Conservation (phyloP, 2,888 invertebrate species). For the Lagria hirta region DNA sequence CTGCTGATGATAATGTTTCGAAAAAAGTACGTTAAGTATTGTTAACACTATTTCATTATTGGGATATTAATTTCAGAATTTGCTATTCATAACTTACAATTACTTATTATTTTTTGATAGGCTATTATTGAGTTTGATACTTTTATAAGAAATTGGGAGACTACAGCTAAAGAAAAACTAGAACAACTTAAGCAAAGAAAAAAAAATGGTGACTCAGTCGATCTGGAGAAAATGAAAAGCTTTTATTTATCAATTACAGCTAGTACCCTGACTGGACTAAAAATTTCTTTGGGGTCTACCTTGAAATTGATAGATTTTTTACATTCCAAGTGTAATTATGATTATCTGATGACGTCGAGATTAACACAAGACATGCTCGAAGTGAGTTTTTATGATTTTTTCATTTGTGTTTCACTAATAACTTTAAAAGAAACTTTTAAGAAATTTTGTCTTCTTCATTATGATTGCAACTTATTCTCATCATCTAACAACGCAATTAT, state of each 20-base stretch:
- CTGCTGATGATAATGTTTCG: neutral
- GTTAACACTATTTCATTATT: too few relatives aligned
- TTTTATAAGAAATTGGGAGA: neutral
- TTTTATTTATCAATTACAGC: slow-evolving; percentile 5
- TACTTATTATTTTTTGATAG: neutral
- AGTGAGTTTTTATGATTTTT: too few relatives aligned
- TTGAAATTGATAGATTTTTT: slow-evolving; percentile 1
- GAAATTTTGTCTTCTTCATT: too few relatives aligned
- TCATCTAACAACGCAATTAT: too few relatives aligned
- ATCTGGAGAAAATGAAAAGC: neutral
- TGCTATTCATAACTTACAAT: neutral
- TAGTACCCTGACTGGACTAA: slow-evolving; percentile 2
- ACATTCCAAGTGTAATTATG: slow-evolving; percentile 1
- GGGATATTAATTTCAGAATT: neutral
- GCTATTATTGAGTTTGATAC: too few relatives aligned
- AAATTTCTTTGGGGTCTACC: neutral
- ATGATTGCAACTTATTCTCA: too few relatives aligned
- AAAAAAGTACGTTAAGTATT: neutral
- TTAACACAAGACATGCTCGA: slow-evolving; percentile 3
- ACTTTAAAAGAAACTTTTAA: too few relatives aligned
- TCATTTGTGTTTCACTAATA: too few relatives aligned
- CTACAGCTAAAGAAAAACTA: neutral
- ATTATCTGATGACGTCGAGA: slow-evolving; percentile 2
- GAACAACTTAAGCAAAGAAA: neutral
- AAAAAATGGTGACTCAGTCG: neutral